These are phyloP conservation scores for Loxodonta africana DNA, from an alignment of 2,113 vertebrate genomes.

Conservation along the genomic window DNA sequence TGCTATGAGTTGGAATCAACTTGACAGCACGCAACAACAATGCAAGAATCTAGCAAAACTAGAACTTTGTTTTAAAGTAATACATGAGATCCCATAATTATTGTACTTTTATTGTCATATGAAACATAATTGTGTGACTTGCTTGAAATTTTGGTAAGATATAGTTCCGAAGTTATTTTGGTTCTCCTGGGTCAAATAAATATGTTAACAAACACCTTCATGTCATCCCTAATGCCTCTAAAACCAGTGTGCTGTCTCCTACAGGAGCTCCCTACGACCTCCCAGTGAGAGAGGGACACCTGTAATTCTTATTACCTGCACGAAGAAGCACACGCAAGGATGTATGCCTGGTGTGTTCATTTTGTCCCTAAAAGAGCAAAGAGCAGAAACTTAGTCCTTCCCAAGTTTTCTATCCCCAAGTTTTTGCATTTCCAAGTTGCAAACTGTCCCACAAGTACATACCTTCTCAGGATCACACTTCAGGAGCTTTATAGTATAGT, in stretches of 20 bases:
- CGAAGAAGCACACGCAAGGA: not conserved
- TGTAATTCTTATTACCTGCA: rapidly evolving
- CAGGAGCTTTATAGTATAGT: not conserved
- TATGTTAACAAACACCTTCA: not conserved
- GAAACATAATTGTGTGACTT: not conserved
- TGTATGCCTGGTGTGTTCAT: not conserved
- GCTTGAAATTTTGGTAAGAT: constrained; percentile 4
- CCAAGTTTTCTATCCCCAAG: not conserved
- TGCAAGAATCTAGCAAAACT: not conserved
- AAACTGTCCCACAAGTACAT: not conserved
- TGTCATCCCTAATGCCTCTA: not conserved
- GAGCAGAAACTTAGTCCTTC: not conserved
- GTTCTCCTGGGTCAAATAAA: not conserved
- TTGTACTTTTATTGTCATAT: not conserved
- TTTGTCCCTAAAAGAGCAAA: not conserved
- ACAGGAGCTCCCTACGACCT: not conserved
- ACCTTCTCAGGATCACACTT: not conserved
- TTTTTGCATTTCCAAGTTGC: not conserved
- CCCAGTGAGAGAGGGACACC: not conserved
- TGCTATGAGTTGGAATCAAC: not conserved
- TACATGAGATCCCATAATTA: not conserved
- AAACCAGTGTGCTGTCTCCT: not conserved
- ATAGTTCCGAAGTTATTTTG: not conserved
- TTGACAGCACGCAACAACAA: not conserved
- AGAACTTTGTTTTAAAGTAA: not conserved